Evolutionary conservation across 2,797 vertebrate species (phyloP).

Genomic region (Aselliscus stoliczkanus): DNA sequence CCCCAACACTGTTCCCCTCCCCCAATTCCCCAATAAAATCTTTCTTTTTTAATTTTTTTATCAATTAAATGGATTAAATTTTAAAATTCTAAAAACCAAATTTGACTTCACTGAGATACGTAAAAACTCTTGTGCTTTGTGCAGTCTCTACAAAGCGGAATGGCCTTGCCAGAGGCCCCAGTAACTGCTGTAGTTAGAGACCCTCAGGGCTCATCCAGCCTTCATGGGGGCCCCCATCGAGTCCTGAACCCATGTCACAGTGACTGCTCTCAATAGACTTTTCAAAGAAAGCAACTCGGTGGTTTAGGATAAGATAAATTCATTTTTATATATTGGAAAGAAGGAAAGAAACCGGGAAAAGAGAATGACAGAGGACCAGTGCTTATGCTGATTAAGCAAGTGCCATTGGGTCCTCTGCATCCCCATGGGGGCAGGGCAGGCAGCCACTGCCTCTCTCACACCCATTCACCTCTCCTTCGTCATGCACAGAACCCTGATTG

Average conservation of each 20-base stretch:
- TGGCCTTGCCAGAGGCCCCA: fast-evolving
- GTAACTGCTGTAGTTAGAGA: no score
- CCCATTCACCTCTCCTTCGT: background rate
- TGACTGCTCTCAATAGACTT: background rate
- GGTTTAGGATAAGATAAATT: background rate
- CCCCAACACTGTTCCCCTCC: no score
- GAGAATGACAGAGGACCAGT: background rate
- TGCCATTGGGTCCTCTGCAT: fast-evolving
- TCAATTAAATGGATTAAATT: constrained; percentile 3
- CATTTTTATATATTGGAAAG: background rate
- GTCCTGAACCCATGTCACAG: fast-evolving
- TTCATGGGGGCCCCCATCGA: fast-evolving
- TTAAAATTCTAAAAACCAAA: background rate
- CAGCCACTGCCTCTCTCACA: background rate
- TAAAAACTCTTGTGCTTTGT: background rate
- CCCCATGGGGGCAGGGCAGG: fast-evolving
- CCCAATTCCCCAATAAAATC: no score
- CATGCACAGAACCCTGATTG: background rate
- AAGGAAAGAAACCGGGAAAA: background rate
- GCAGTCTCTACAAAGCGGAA: background rate
- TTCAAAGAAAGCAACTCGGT: background rate
- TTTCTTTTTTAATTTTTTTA: no score
- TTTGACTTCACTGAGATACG: background rate
- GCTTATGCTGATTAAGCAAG: no score
- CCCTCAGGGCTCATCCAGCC: background rate